phyloP scores from a whole-genome alignment of 2,797 vertebrate species.

The Ibycter americanus region DNA sequence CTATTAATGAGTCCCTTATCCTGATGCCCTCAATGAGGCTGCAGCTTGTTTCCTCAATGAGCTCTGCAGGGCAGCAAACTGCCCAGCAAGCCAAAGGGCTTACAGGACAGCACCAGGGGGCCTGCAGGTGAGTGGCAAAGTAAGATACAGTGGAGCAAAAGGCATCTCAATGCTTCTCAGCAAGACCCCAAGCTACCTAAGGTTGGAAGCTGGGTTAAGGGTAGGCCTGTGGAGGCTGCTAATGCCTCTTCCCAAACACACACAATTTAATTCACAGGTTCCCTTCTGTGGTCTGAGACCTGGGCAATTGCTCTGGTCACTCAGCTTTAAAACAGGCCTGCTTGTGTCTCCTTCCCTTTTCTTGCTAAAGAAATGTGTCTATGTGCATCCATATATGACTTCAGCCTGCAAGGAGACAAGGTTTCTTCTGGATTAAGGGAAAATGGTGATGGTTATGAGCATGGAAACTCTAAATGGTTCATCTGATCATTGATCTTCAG shows the following conservation, averaged over 20 bases:
- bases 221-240: background rate
- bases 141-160: background rate
- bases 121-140: background rate
- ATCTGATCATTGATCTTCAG: background rate
- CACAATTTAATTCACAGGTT: fast-evolving
- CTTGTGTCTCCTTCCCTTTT: background rate
- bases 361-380: background rate
- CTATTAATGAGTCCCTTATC: background rate
- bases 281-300: background rate
- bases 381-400: fast-evolving
- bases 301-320: background rate
- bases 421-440: background rate
- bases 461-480: background rate
- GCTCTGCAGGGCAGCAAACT: background rate
- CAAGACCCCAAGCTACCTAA: background rate
- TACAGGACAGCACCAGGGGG: background rate
- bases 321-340: background rate
- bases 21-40: background rate
- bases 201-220: background rate
- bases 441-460: background rate
- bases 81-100: background rate
- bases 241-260: background rate
- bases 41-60: background rate
- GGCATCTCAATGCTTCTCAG: background rate
- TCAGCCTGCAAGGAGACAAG: background rate